Base-by-base conservation (phyloP, 1,140 invertebrate species). In the Andrena cerasifolii region DNA sequence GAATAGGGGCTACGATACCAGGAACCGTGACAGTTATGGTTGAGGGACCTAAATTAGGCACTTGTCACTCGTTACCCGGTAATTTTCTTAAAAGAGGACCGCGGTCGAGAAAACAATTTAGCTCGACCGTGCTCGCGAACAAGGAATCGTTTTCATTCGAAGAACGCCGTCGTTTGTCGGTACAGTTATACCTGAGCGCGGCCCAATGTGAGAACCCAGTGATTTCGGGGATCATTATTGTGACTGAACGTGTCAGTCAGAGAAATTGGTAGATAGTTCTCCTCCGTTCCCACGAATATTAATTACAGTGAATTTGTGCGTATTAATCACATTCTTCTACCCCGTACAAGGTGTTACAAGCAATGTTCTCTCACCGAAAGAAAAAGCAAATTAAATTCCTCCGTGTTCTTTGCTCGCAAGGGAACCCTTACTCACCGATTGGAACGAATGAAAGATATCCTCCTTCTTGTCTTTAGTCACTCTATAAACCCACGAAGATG, bases 21-120 rank as follows among this genome's bases (percentile, higher is more conserved):
- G 24, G 71, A 67, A 85, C 43, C 26, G 70, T 71, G 33, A 40
- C 49, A 47, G 31, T 54, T 47, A 18, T 31, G 51, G 24, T 63
- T 53, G 36, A 58, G 67, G 45, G 45, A 49, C 26, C 61, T 67
- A 79, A 84, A 85, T 85, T 84, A 81, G 62, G 31, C 49, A 70
- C 83, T 85, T 84, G 79, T 85, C 83, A 68, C 66, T 79, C 54
- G 75, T 84, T 85, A 78, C 72, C 79, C 73, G 47, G 83, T 61
- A 78, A 85, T 85, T 71, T 85, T 84, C 82, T 72, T 65, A 51
- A 78, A 85, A 78, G 63, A 61, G 79, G 31, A 4, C 51, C 67
- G 40, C 47, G 67, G 43, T 56, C 63, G 79, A 68, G 78, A 72
- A 84, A 83, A 84, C 78, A 84, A 84, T 84, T 84, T 84, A 10